These are phyloP conservation scores for Geopemphigus sp. DNA, from an alignment of 1,140 invertebrate genomes.

Conservation along the genomic window DNA sequence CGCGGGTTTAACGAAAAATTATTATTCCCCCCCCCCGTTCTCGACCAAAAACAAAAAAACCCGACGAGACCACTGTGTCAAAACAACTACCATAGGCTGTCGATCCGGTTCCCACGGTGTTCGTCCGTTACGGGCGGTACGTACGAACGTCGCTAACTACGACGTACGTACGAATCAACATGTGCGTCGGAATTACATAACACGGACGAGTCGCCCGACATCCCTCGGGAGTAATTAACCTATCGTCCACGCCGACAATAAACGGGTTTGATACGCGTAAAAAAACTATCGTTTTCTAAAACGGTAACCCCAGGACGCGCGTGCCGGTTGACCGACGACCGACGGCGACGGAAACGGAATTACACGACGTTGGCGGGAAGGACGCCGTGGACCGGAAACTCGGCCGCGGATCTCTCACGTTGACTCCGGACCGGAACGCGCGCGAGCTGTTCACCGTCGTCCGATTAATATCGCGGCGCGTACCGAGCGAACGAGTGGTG, in stretches of 20 bases:
- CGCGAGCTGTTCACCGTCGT: neutral
- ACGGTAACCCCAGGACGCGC: constrained; percentile 4
- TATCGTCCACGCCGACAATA: constrained; percentile 9
- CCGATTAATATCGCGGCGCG: too few relatives aligned
- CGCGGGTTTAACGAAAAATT: too few relatives aligned
- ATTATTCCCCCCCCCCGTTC: too few relatives aligned
- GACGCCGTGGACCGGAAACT: constrained; percentile 48
- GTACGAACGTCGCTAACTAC: neutral
- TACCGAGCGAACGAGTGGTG: too few relatives aligned
- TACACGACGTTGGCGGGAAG: neutral
- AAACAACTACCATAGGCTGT: too few relatives aligned
- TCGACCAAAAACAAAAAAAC: too few relatives aligned
- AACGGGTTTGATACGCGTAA: too few relatives aligned
- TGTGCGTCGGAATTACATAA: neutral
- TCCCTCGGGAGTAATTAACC: constrained; percentile 38
- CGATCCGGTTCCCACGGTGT: constrained; percentile 40
- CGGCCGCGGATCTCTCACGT: constrained; percentile 46
- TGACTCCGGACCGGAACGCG: constrained; percentile 42
- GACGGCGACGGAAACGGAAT: constrained; percentile 2
- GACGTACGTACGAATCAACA: neutral
- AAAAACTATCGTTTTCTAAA: neutral
- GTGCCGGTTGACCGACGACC: too few relatives aligned
- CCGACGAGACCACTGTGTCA: too few relatives aligned
- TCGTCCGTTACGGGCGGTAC: neutral
- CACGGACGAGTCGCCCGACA: neutral